phyloP scores from a whole-genome alignment of 2,113 vertebrate genomes.

The Ptyas mucosa region DNA sequence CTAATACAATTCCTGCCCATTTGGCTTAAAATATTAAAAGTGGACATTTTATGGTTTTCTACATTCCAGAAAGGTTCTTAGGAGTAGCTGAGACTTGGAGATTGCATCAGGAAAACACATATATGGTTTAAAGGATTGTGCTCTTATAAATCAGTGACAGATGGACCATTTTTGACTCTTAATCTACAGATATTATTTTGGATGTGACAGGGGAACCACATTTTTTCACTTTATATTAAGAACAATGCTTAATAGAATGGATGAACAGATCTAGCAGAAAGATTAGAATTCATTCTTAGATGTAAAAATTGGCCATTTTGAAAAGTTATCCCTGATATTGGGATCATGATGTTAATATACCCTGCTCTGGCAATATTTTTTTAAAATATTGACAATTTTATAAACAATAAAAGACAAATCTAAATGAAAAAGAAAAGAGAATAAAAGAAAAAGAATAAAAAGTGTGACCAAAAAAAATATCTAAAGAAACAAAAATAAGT shows the following conservation, averaged over 20 bases:
- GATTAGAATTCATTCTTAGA: not conserved
- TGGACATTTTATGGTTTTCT: not conserved
- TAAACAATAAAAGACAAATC: not conserved
- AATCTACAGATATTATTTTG: not conserved
- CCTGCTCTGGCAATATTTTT: not conserved
- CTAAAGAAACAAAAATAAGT: not conserved
- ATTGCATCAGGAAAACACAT: not conserved
- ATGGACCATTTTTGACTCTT: not conserved
- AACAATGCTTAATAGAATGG: not conserved
- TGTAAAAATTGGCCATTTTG: not conserved
- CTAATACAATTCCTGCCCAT: not conserved
- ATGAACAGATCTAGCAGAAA: not conserved
- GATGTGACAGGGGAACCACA: not conserved
- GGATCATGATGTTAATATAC: not conserved
- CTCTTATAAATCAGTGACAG: not conserved
- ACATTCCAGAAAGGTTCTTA: not conserved
- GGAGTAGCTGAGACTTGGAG: not conserved
- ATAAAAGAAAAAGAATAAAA: not conserved
- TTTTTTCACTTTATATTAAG: not conserved
- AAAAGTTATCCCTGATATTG: not conserved
- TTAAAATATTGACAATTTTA: not conserved
- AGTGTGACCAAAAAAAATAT: not conserved
- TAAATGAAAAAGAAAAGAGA: not conserved
- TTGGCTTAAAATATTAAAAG: not conserved
- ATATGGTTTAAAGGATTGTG: not conserved